Base-by-base conservation (phyloP, 2,888 invertebrate genomes). In the Muscina levida region DNA sequence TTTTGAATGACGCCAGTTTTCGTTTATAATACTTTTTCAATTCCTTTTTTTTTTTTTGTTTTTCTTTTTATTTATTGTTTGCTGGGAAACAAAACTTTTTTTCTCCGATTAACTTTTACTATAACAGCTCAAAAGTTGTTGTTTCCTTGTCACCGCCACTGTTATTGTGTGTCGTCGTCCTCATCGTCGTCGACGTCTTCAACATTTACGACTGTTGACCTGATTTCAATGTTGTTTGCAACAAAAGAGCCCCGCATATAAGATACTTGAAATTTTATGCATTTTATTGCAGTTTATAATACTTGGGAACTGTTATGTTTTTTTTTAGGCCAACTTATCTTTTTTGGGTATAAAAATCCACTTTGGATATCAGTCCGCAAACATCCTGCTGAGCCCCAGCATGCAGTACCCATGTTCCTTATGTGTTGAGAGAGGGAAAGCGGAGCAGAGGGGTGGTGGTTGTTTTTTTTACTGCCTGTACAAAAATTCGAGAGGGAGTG, bases 171-270 rank as follows among this genome's bases (percentile, higher is more conserved):
- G 53, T 53, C 11, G 48, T 53, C 13, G 17, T 53, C 15, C 2
- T 15, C 46, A 17, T 5, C 6, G 46, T 46, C 48, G 48, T 10
- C 15, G 48, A 6, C 48, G 24, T 24, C 67, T 72, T 62, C 53
- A 74, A 72, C 81, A 74, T 81, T 81, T 77, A 77, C 81, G 81
- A 77, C 74, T 81, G 81, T 81, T 81, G 81, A 81, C 81, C 81
- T 77, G 77, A 81, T 81, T 81, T 68, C 46, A 42, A 3, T 4
- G 26, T n/a, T 59, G 59, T 59, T 59, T 37, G 59, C 11, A n/a
- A 59, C 59, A 59, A 59, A 59, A 59, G 59, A 31, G 59, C 37
- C 42, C 22, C 11, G 42, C 70, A 46, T 59, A 39, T 59, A 42
- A 42, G 24, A 65, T 73, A 68, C 80, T 80, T 73, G 51, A 70